Conservation (phyloP, 2,888 invertebrate genomes). For the Escarpia spicata region DNA sequence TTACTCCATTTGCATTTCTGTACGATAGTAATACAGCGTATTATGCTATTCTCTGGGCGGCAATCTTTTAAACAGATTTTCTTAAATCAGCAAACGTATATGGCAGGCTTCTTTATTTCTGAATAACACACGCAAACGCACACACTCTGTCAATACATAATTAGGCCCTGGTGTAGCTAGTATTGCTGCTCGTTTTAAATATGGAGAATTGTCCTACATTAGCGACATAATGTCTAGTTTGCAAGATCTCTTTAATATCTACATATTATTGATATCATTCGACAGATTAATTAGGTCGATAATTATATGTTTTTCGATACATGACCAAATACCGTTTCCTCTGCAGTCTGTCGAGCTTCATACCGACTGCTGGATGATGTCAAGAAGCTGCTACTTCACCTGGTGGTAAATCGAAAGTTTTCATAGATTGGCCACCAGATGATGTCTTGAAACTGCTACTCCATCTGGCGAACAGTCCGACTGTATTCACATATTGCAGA, state of each 20-base stretch:
- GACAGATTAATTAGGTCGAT: background rate
- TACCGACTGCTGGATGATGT: background rate
- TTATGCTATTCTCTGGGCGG: too few relatives aligned
- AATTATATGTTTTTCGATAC: background rate
- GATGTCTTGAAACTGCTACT: background rate
- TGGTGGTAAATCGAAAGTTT: background rate
- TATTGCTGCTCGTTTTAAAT: too few relatives aligned
- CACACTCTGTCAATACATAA: too few relatives aligned
- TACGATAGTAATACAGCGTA: too few relatives aligned
- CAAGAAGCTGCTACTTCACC: background rate
- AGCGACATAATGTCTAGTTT: background rate
- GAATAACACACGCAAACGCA: too few relatives aligned
- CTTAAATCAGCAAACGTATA: too few relatives aligned
- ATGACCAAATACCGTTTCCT: background rate
- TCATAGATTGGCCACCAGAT: background rate
- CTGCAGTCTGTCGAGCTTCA: background rate
- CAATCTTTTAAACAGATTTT: too few relatives aligned
- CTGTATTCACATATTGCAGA: background rate
- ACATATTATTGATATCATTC: background rate
- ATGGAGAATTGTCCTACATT: too few relatives aligned
- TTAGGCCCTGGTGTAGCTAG: too few relatives aligned
- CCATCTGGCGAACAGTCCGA: background rate
- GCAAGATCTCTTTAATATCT: background rate
- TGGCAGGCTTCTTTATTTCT: too few relatives aligned
- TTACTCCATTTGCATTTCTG: too few relatives aligned